Conservation (phyloP, 2,113 vertebrate species). For the Albula goreensis region DNA sequence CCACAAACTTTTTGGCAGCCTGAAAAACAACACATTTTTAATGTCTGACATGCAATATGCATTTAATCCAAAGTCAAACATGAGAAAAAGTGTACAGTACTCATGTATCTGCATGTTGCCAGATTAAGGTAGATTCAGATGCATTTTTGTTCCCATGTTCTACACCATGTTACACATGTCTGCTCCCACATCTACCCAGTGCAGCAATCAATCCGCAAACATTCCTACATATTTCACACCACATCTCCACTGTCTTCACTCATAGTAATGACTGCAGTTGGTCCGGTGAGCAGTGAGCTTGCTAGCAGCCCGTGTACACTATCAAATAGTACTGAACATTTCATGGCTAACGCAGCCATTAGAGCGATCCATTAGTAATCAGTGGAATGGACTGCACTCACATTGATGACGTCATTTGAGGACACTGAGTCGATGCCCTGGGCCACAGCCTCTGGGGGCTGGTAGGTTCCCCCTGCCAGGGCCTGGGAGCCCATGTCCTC, state of each 20-base stretch:
- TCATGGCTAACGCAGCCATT: neutral
- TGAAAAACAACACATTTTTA: conserved; percentile 57
- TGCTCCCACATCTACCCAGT: neutral
- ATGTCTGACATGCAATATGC: neutral
- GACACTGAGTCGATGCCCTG: conserved; percentile 84
- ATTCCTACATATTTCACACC: neutral
- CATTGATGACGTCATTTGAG: conserved; percentile 79
- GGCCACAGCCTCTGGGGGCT: conserved; percentile 66
- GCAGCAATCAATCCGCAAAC: neutral
- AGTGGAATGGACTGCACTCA: conserved; percentile 67
- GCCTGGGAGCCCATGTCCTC: conserved; percentile 83
- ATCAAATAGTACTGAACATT: no score
- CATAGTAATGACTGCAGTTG: no score
- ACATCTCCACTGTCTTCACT: neutral
- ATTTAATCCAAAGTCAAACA: neutral
- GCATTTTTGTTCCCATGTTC: neutral
- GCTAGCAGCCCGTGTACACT: neutral
- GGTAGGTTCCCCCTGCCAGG: conserved; percentile 73
- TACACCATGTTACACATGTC: neutral
- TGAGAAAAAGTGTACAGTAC: neutral
- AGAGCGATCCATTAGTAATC: neutral
- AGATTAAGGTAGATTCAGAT: neutral
- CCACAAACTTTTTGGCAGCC: conserved; percentile 90
- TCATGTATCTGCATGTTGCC: neutral
- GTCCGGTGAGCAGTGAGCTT: neutral